phyloP scores from a whole-genome alignment of 2,888 invertebrate genomes.

The Trichogramma evanescens region DNA sequence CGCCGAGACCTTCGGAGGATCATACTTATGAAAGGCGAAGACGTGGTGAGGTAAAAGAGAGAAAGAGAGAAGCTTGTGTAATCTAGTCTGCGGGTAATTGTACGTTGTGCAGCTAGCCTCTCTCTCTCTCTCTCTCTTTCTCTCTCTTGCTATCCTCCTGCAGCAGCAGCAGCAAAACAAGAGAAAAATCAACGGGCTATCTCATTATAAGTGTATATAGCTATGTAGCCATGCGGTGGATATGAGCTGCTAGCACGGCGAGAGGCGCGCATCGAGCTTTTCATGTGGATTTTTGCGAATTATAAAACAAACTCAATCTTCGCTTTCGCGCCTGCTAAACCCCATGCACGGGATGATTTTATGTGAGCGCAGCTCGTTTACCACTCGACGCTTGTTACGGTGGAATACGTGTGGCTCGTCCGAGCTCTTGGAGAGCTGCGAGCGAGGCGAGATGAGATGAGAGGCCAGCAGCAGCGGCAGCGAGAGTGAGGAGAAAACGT shows the following conservation, averaged over 20 bases:
- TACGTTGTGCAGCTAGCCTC: conserved; percentile 42
- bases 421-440: too few relatives aligned
- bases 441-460: too few relatives aligned
- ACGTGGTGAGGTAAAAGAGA: neutral
- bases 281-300: conserved; percentile 16
- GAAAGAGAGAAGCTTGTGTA: conserved; percentile 31
- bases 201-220: neutral
- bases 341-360: too few relatives aligned
- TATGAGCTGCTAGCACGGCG: conserved; percentile 9
- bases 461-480: too few relatives aligned
- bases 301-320: conserved; percentile 12
- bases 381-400: too few relatives aligned
- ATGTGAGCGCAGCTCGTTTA: too few relatives aligned
- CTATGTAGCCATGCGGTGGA: conserved; percentile 2
- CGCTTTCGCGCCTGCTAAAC: too few relatives aligned
- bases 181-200: too few relatives aligned
- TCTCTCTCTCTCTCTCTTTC: conserved; percentile 13
- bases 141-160: neutral
- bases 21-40: neutral
- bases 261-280: neutral
- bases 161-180: neutral
- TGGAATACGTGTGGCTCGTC: too few relatives aligned
- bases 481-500: too few relatives aligned
- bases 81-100: conserved; percentile 45
- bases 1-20: too few relatives aligned